phyloP scores from a whole-genome alignment of 2,797 vertebrate species.

The Zalophus californianus region DNA sequence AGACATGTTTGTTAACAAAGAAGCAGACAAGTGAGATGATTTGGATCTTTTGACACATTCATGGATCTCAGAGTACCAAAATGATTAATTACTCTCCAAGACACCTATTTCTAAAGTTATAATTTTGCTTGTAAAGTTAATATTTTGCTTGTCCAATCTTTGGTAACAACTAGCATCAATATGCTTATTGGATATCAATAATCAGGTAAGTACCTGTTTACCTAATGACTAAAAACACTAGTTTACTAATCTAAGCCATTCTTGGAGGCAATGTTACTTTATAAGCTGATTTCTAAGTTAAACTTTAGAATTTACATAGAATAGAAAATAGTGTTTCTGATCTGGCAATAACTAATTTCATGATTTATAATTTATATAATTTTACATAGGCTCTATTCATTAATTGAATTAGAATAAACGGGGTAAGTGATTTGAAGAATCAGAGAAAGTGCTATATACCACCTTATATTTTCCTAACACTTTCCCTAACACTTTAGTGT shows the following conservation, averaged over 20 bases:
- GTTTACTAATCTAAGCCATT: not conserved
- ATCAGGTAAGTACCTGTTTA: conserved; percentile 6
- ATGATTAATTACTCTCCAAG: not conserved
- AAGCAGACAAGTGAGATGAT: not conserved
- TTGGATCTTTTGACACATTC: not conserved
- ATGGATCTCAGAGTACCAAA: not conserved
- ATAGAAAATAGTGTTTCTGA: conserved; percentile 11
- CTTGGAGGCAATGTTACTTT: not conserved
- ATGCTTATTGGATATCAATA: not conserved
- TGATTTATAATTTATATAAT: not conserved
- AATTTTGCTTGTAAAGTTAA: not conserved
- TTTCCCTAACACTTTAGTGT: not conserved
- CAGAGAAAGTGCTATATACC: not conserved
- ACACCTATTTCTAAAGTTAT: not conserved
- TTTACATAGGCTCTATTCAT: not conserved
- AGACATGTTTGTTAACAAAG: not conserved
- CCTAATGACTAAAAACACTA: not conserved
- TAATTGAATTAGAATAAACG: not conserved
- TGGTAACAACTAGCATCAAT: not conserved
- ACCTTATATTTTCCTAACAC: not conserved
- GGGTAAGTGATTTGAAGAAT: not conserved
- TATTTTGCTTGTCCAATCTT: not conserved
- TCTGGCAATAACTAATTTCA: not conserved
- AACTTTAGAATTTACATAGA: not conserved
- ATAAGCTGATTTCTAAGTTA: not conserved